Conservation (phyloP, 2,797 vertebrate genomes). For the Chelidonichthys spinosus region DNA sequence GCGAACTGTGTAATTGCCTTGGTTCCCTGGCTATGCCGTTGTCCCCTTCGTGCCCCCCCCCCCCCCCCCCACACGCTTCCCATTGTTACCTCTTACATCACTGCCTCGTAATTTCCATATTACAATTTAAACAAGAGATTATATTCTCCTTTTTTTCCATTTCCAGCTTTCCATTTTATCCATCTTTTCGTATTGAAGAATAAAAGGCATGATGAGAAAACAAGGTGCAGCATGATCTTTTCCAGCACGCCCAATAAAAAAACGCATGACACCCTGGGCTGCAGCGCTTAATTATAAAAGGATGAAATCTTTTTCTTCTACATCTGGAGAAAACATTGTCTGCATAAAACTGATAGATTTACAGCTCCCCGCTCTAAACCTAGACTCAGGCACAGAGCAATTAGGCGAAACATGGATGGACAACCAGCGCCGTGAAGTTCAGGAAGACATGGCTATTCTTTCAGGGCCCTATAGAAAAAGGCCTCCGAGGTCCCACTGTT, state of each 20-base stretch:
- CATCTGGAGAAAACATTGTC: conserved; percentile 89
- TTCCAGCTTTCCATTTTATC: conserved; percentile 70
- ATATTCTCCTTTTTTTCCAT: conserved; percentile 61
- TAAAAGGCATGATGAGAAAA: conserved; percentile 86
- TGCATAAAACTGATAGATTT: conserved; percentile 86
- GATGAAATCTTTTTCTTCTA: conserved; percentile 88
- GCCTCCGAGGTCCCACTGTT: conserved; percentile 45
- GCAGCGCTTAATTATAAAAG: conserved; percentile 89
- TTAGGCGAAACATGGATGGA: conserved; percentile 83
- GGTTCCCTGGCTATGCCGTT: conserved; percentile 63
- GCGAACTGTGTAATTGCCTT: conserved; percentile 71
- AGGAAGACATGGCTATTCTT: conserved; percentile 64
- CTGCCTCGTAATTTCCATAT: conserved; percentile 73
- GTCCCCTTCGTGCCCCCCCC: conserved; percentile 65
- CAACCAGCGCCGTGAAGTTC: conserved; percentile 72
- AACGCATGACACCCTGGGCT: conserved; percentile 86
- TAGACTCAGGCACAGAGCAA: conserved; percentile 81
- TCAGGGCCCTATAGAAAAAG: conserved; percentile 46
- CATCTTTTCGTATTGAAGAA: conserved; percentile 71
- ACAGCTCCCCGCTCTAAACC: conserved; percentile 83
- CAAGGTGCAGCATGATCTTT: conserved; percentile 84
- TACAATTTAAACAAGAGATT: conserved; percentile 70
- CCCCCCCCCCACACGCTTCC: conserved; percentile 47
- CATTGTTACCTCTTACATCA: conserved; percentile 72
- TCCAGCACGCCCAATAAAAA: conserved; percentile 82